Percentiles rank a stretch among this genome's conserved stretches.
Conservation (phyloP, 2,888 invertebrate genomes). For the Lasioglossum calceatum region DNA sequence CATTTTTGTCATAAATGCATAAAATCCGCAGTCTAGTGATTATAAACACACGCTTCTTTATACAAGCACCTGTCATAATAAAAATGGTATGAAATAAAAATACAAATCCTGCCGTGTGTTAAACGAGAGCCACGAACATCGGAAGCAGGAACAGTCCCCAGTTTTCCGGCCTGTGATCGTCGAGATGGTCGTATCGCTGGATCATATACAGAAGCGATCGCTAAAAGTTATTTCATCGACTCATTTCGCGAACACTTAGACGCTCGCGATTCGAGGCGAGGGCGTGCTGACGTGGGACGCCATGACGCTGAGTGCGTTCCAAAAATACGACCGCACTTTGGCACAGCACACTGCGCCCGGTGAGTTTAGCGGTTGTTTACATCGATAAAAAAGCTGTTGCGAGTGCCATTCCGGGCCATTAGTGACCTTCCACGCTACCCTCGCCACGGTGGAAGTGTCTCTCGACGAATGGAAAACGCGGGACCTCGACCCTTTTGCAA, state of each 20-base stretch:
- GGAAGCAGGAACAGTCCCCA: neutral
- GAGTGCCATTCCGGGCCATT: conserved; percentile 76
- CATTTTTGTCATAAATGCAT: too few relatives aligned
- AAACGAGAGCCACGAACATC: neutral
- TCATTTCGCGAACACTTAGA: conserved; percentile 64
- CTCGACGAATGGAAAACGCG: conserved; percentile 5
- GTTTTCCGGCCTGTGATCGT: neutral
- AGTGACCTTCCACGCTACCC: conserved; percentile 70
- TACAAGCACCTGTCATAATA: neutral
- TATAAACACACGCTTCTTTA: too few relatives aligned
- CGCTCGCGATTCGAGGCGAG: conserved; percentile 65
- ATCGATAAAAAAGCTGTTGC: conserved; percentile 79
- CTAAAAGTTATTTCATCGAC: conserved; percentile 50
- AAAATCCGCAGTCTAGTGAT: too few relatives aligned
- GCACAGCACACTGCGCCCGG: conserved; percentile 68
- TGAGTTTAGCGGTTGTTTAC: conserved; percentile 80
- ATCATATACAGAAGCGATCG: neutral
- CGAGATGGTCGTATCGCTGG: neutral
- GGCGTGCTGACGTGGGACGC: conserved; percentile 76
- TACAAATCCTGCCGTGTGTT: neutral
- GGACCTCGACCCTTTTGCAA: neutral
- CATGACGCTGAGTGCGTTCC: conserved; percentile 79
- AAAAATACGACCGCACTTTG: conserved; percentile 82
- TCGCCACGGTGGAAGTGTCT: conserved; percentile 34
- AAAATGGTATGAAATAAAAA: neutral